phyloP scores from a whole-genome alignment of 2,797 vertebrate genomes.

The Bradypus variegatus region DNA sequence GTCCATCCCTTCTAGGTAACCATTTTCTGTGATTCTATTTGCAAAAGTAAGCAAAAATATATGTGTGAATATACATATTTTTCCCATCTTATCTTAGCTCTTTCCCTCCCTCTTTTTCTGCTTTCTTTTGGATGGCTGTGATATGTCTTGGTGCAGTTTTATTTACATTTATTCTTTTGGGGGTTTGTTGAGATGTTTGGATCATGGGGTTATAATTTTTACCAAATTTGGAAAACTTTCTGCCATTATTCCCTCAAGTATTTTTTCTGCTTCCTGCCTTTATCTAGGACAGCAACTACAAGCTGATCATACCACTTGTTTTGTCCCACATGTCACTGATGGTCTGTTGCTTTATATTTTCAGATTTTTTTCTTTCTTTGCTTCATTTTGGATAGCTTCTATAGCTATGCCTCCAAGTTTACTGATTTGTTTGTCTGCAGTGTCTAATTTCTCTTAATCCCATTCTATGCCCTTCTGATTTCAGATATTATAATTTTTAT shows the following conservation, averaged over 20 bases:
- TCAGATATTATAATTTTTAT: not conserved
- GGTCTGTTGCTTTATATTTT: not conserved
- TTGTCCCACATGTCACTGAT: not conserved
- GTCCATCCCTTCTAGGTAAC: not conserved
- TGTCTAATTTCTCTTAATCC: not conserved
- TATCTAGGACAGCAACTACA: not conserved
- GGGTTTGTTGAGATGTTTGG: not conserved
- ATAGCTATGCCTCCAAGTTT: not conserved
- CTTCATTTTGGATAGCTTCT: not conserved
- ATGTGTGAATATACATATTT: not conserved
- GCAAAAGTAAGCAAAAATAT: not conserved
- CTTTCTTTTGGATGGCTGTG: not conserved
- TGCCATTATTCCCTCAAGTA: not conserved
- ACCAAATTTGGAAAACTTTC: not conserved
- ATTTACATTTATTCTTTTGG: not conserved
- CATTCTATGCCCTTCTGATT: not conserved
- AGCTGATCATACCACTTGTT: not conserved
- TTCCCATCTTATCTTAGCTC: too few species aligned
- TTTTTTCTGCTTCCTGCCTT: not conserved
- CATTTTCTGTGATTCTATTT: constrained; percentile 5
- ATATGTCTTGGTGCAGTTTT: not conserved
- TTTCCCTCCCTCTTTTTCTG: not conserved
- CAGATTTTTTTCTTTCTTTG: not conserved
- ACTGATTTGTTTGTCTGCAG: not conserved
- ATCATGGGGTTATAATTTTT: not conserved